Percentiles rank a stretch among this genome's conserved stretches.
phyloP scores from a whole-genome alignment of 2,888 invertebrate species.

The Spisula subtruncata region DNA sequence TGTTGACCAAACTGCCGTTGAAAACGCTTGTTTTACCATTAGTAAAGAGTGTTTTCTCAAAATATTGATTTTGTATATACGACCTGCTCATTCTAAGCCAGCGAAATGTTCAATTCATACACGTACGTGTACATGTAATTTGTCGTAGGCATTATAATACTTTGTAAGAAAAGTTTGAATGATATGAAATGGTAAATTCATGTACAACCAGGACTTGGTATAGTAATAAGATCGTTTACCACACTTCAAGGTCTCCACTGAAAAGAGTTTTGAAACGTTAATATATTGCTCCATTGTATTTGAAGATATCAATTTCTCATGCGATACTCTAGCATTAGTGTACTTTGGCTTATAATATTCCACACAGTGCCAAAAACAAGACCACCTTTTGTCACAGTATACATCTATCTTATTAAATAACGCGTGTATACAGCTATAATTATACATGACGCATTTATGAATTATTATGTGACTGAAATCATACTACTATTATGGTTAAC shows the following conservation, averaged over 20 bases:
- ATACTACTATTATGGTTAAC: too few species aligned
- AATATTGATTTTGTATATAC: too few species aligned
- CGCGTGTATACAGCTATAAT: background rate
- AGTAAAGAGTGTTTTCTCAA: too few species aligned
- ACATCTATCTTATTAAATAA: background rate
- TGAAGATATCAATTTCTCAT: background rate
- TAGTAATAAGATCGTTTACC: background rate
- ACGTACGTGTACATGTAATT: too few species aligned
- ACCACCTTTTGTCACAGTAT: background rate
- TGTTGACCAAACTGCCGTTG: too few species aligned
- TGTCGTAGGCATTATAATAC: too few species aligned
- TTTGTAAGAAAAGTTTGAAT: too few species aligned
- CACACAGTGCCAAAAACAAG: background rate
- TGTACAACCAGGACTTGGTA: background rate
- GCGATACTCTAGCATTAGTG: background rate
- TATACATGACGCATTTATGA: background rate
- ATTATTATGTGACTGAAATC: background rate
- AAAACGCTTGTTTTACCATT: too few species aligned
- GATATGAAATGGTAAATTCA: too few species aligned
- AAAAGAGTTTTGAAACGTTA: slow-evolving; percentile 5
- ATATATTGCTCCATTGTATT: background rate
- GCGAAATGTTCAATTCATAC: too few species aligned
- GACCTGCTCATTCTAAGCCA: too few species aligned
- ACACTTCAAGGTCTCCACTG: background rate
- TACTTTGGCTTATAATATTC: background rate